Conservation (phyloP, 2,888 invertebrate species). For the Patella ulyssiponensis region DNA sequence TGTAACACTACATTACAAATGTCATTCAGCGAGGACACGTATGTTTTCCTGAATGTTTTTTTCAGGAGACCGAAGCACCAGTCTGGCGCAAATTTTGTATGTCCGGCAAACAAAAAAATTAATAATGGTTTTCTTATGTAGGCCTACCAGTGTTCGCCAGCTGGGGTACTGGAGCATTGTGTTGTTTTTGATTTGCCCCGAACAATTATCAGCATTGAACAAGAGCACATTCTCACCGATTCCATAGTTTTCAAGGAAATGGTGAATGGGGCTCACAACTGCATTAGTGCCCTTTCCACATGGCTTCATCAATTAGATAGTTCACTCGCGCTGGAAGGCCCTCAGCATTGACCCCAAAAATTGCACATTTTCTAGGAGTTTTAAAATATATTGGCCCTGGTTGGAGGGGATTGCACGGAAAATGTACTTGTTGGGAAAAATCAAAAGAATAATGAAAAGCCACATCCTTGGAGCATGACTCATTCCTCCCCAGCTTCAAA, state of each 20-base stretch:
- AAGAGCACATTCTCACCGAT: no score
- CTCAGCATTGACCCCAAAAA: conserved; percentile 45
- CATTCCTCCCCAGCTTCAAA: no score
- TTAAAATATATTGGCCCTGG: conserved; percentile 51
- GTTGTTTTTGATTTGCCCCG: no score
- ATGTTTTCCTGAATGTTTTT: no score
- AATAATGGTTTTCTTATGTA: no score
- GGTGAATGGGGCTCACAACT: conserved; percentile 27
- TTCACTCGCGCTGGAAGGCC: conserved; percentile 28
- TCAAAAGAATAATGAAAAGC: conserved; percentile 42
- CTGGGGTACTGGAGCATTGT: conserved; percentile 25
- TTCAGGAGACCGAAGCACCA: no score
- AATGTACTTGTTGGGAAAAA: conserved; percentile 47
- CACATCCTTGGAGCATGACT: neutral
- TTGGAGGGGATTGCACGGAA: conserved; percentile 42
- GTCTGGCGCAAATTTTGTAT: no score
- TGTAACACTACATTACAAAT: no score
- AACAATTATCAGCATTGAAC: no score
- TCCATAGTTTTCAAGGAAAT: conserved; percentile 32
- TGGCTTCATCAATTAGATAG: conserved; percentile 46
- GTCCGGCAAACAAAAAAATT: no score
- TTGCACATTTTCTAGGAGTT: conserved; percentile 45
- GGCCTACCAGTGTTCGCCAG: conserved; percentile 26
- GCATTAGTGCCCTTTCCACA: conserved; percentile 31
- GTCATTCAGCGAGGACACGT: no score